These are phyloP conservation scores for Phataginus tricuspis DNA, from an alignment of 2,797 vertebrate genomes.

Conservation along the genomic window DNA sequence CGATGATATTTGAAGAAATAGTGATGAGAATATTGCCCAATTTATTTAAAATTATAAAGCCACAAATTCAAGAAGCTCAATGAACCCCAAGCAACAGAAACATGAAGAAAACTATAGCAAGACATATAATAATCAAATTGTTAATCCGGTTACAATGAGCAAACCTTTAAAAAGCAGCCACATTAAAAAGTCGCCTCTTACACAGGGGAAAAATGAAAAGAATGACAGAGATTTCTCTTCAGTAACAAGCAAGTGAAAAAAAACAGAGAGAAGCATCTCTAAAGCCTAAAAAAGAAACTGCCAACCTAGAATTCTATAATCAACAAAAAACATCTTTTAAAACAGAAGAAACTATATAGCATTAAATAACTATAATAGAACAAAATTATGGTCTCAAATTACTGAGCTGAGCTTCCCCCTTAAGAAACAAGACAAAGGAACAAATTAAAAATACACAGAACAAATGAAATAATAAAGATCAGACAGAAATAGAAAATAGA, in stretches of 20 bases:
- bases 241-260: not conserved
- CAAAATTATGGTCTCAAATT: not conserved
- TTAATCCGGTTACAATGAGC: too few relatives aligned
- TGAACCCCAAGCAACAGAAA: not conserved
- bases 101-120: not conserved
- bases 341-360: not conserved
- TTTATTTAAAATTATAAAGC: slow-evolving; percentile 9
- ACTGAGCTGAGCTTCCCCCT: not conserved
- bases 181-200: not conserved
- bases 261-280: not conserved
- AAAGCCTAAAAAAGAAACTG: not conserved
- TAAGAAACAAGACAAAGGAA: not conserved
- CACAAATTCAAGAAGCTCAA: not conserved
- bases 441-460: not conserved
- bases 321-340: not conserved
- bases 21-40: not conserved
- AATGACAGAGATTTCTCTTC: not conserved
- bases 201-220: not conserved
- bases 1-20: not conserved
- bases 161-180: not conserved
- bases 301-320: not conserved
- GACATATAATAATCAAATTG: not conserved
- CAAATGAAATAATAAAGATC: not conserved
- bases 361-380: not conserved
- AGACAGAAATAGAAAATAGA: not conserved